These are phyloP conservation scores for Panopea generosa DNA, from an alignment of 2,888 invertebrate genomes.

Conservation along the genomic window DNA sequence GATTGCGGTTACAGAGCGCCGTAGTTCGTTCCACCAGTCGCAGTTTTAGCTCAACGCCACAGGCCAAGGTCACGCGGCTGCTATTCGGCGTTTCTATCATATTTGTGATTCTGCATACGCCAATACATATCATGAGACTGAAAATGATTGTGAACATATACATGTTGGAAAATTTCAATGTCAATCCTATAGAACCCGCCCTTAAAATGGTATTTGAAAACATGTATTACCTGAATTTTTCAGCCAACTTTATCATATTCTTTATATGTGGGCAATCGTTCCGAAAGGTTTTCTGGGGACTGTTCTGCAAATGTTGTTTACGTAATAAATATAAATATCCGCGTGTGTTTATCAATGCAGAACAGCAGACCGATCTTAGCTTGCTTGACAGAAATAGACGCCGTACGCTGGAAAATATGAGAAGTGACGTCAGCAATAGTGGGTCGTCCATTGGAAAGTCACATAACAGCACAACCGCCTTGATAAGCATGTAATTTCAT, in stretches of 20 bases:
- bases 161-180: slow-evolving; percentile 6
- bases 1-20: slow-evolving; percentile 7
- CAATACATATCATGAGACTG: slow-evolving; percentile 62
- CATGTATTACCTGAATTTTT: slow-evolving; percentile 70
- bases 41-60: slow-evolving; percentile 17
- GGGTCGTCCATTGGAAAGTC: too few relatives aligned
- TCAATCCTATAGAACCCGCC: slow-evolving; percentile 20
- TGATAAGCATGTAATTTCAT: too few relatives aligned
- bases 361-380: too few relatives aligned
- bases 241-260: slow-evolving; percentile 70
- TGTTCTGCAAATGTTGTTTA: too few relatives aligned
- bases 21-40: not conserved
- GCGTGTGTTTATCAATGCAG: too few relatives aligned
- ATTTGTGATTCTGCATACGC: slow-evolving; percentile 64
- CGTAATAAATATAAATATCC: too few relatives aligned
- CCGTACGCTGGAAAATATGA: too few relatives aligned
- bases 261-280: slow-evolving; percentile 67
- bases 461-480: too few relatives aligned
- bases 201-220: slow-evolving; percentile 62
- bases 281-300: slow-evolving; percentile 46
- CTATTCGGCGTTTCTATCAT: slow-evolving; percentile 63
- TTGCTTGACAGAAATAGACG: too few relatives aligned
- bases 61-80: slow-evolving; percentile 51
- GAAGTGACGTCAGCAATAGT: too few relatives aligned
- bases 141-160: slow-evolving; percentile 39